A percentile compares a stretch with the other conserved stretches of the same genome.
These are phyloP conservation scores for Hippotragus niger DNA, from an alignment of 2,113 vertebrate species.

Conservation along the genomic window DNA sequence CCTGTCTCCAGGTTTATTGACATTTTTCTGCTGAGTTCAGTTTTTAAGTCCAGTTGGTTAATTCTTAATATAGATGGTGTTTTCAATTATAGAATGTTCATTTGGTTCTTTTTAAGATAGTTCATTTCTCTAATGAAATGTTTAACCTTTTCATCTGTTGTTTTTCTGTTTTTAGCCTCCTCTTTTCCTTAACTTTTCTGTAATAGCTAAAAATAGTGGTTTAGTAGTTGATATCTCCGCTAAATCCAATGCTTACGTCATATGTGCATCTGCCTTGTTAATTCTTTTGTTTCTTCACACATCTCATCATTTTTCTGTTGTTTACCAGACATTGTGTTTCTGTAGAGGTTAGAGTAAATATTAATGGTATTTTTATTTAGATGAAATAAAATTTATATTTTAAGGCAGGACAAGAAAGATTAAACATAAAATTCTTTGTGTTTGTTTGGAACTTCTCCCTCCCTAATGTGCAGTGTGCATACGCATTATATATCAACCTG, in stretches of 20 bases:
- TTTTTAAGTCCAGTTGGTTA: not conserved
- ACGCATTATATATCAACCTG: not conserved
- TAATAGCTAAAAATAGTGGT: not conserved
- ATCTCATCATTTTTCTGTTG: not conserved
- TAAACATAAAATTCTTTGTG: not conserved
- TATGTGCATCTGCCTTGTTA: not conserved
- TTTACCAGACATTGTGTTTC: not conserved
- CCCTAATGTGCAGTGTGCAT: not conserved
- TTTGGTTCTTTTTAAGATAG: not conserved
- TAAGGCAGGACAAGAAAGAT: not conserved
- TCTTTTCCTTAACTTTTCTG: not conserved
- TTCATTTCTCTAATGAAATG: not conserved
- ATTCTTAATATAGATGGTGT: not conserved
- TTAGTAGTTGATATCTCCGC: not conserved
- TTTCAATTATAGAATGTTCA: not conserved
- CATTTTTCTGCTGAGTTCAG: not conserved
- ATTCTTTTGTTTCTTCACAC: not conserved
- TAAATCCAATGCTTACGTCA: not conserved
- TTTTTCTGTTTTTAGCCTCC: not conserved
- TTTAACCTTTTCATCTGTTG: not conserved
- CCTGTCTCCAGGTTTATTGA: not conserved
- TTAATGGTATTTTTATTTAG: not conserved
- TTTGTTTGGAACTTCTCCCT: not conserved
- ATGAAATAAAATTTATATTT: not conserved
- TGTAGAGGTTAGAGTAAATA: not conserved